Percentiles rank a stretch among this genome's conserved stretches.
These are phyloP conservation scores for Phlogophora meticulosa DNA, from an alignment of 2,888 invertebrate genomes.

Conservation along the genomic window DNA sequence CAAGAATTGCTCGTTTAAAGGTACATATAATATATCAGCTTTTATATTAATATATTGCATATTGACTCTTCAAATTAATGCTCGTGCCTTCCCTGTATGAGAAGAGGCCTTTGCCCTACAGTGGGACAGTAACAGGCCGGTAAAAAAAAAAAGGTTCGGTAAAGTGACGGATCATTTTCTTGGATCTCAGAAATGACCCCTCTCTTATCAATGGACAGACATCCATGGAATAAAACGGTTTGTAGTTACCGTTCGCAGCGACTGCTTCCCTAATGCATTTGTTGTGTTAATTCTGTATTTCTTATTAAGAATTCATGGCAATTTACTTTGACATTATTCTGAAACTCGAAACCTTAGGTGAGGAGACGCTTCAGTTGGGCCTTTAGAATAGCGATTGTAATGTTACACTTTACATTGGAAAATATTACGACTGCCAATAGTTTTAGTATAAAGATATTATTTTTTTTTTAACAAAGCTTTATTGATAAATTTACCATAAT, in stretches of 20 bases:
- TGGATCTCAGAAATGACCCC: conserved; percentile 18
- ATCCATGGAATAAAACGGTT: not conserved
- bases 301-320: conserved; percentile 73
- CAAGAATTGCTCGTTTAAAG: no score
- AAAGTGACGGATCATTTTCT: not conserved
- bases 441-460: no score
- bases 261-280: conserved; percentile 71
- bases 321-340: conserved; percentile 72
- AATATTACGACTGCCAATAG: no score
- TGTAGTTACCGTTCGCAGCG: conserved; percentile 1
- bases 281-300: conserved; percentile 73
- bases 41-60: no score
- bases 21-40: no score
- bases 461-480: no score
- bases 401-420: not conserved
- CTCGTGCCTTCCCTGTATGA: no score
- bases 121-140: no score
- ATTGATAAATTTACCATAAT: no score
- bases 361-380: conserved; percentile 44
- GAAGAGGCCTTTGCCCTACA: no score
- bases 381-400: conserved; percentile 32
- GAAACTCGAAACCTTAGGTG: conserved; percentile 64
- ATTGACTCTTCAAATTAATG: not conserved
- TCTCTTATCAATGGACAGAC: not conserved
- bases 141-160: no score